Conservation (phyloP, 2,888 invertebrate species). For the Sympetrum striolatum region DNA sequence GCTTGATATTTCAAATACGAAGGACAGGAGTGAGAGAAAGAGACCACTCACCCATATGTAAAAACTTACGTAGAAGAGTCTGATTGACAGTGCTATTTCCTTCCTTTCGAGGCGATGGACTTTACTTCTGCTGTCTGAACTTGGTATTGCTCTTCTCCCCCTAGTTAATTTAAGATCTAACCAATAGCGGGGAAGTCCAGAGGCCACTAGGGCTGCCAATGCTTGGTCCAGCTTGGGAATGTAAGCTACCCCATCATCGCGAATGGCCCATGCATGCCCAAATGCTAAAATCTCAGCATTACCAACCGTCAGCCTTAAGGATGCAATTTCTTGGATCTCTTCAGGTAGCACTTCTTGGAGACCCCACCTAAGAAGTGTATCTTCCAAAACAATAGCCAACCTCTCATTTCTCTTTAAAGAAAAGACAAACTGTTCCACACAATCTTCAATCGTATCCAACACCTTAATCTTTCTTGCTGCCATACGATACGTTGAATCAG, state of each 20-base stretch:
- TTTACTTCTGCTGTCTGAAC: neutral
- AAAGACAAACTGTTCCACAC: neutral
- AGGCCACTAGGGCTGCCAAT: neutral
- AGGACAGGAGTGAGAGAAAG: neutral
- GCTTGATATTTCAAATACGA: neutral
- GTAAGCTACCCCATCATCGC: neutral
- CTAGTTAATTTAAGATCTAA: neutral
- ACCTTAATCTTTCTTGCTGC: neutral
- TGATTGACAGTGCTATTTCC: neutral
- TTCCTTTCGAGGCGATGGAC: neutral
- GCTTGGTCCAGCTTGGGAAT: neutral
- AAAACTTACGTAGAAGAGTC: neutral
- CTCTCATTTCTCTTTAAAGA: neutral
- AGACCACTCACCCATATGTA: neutral
- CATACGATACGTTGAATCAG: neutral
- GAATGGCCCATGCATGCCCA: conserved; percentile 12
- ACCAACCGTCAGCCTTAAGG: neutral
- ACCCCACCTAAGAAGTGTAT: neutral
- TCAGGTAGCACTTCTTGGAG: neutral
- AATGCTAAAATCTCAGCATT: conserved; percentile 1
- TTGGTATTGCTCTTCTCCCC: neutral
- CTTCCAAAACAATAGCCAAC: neutral
- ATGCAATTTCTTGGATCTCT: neutral
- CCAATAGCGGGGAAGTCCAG: neutral
- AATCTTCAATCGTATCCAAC: neutral